Base-by-base conservation (phyloP, 2,888 invertebrate genomes). In the Drosophila glabriapex region DNA sequence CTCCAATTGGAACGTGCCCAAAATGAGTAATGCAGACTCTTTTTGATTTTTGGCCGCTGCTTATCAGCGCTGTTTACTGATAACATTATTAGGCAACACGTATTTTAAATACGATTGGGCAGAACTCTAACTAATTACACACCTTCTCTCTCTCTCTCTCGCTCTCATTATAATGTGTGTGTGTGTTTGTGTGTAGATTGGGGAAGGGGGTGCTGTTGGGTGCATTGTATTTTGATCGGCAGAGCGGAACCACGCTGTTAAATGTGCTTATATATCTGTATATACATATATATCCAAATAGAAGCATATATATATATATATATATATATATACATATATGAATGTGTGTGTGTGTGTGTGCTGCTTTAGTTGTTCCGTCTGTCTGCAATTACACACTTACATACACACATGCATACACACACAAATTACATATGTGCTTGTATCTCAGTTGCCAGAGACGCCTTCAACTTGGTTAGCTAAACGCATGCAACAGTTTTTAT, bases 231-330 rank as follows among this genome's bases (percentile, higher is more conserved):
- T 78, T 82, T 86, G 85, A 76, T 75, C 85, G 82, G 14, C 80
- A 78, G 91, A 87, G 87, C 87, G 87, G 78, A 86, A 91, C 90
- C 87, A 80, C 76, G 74, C 88, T 77, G 78, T 71, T 72, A 76
- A 66, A 74, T 46, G 39, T 56, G 63, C 22, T 49, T 49, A 28
- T 39, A 22, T 39, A 25, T 35, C 3, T 56, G 25, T 56, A 25
- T 29, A 37, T 28, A 25, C 35, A 56, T n/a, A 19, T 33, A 56
- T 39, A 49, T 33, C 22, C 7, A 16, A 46, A 46, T 46, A 46
- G 9, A n/a, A 56, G 52, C 35, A 39, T 39, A 53, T 63, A 19
- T 53, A 41, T 53, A 33, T 56, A 22, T 28, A 49, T n/a, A 14
- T 6, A 39, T 39, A 53, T 61, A 22, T 64, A 19, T 53, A 41